These are phyloP conservation scores for Calephelis nemesis DNA, from an alignment of 1,140 invertebrate species.

Conservation along the genomic window DNA sequence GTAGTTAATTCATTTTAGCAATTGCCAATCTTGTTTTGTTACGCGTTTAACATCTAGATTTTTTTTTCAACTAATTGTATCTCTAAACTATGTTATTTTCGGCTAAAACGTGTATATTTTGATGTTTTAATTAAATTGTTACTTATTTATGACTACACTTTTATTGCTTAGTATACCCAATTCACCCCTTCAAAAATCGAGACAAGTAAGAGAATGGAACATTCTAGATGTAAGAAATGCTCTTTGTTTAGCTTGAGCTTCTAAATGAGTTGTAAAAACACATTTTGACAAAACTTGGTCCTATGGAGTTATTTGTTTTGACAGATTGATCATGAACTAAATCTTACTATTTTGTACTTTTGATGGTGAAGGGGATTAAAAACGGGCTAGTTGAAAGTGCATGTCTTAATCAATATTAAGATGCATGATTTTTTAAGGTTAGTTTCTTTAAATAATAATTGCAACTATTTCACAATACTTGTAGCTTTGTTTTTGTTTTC, in stretches of 20 bases:
- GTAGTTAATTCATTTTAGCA: slow-evolving; percentile 10
- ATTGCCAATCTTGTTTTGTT: neutral
- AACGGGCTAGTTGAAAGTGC: slow-evolving; percentile 20
- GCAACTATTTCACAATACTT: too few species aligned
- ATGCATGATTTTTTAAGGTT: slow-evolving; percentile 21
- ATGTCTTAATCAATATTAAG: slow-evolving; percentile 17
- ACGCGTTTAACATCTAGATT: neutral
- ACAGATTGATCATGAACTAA: slow-evolving; percentile 21
- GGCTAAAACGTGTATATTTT: slow-evolving; percentile 5
- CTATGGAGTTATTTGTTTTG: slow-evolving; percentile 21
- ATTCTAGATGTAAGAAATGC: slow-evolving; percentile 53
- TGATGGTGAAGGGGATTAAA: slow-evolving; percentile 21
- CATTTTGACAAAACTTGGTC: neutral
- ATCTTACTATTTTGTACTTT: slow-evolving; percentile 8
- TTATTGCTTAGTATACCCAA: slow-evolving; percentile 48
- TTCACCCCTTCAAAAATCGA: slow-evolving; percentile 28
- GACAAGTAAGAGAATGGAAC: slow-evolving; percentile 39
- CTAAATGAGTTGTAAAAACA: neutral
- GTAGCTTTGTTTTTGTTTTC: too few species aligned
- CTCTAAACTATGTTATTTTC: neutral
- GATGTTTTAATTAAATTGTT: slow-evolving; percentile 1
- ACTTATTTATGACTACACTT: slow-evolving; percentile 35
- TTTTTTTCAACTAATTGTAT: neutral
- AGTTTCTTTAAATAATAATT: neutral
- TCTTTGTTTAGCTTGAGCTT: slow-evolving; percentile 29